Conservation (phyloP, 2,888 invertebrate species). For the Agonopterix heracliana region DNA sequence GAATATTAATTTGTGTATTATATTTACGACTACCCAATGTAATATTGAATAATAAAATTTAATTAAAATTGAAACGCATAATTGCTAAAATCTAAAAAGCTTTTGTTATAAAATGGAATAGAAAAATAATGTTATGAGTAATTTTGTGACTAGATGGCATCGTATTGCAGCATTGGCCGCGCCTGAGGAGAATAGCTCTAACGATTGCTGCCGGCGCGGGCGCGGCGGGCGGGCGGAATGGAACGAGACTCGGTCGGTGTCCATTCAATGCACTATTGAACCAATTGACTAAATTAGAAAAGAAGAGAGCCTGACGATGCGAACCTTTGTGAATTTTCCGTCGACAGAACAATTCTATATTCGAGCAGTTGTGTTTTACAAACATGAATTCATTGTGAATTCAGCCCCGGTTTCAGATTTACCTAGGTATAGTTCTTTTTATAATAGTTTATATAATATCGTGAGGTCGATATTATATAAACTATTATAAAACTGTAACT, state of each 20-base stretch:
- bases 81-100: neutral
- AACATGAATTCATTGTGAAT: conserved; percentile 26
- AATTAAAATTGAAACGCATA: neutral
- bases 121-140: conserved; percentile 36
- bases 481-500: no score
- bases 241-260: conserved; percentile 27
- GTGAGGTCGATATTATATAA: no score
- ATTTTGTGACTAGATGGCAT: conserved; percentile 28
- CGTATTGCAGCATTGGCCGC: conserved; percentile 16
- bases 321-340: conserved; percentile 8
- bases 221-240: conserved; percentile 18
- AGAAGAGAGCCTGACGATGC: conserved; percentile 15
- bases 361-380: conserved; percentile 12
- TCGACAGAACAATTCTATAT: conserved; percentile 4
- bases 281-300: conserved; percentile 32
- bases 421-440: no score
- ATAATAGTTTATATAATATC: no score
- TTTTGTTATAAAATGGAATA: conserved; percentile 25
- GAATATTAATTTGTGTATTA: conserved; percentile 19
- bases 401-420: conserved; percentile 13
- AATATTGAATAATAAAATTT: no score
- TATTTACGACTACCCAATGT: no score
- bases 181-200: conserved; percentile 32
- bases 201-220: conserved; percentile 27
- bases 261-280: conserved; percentile 24